phyloP scores from a whole-genome alignment of 2,113 vertebrate genomes.

The Larimichthys polyactis region DNA sequence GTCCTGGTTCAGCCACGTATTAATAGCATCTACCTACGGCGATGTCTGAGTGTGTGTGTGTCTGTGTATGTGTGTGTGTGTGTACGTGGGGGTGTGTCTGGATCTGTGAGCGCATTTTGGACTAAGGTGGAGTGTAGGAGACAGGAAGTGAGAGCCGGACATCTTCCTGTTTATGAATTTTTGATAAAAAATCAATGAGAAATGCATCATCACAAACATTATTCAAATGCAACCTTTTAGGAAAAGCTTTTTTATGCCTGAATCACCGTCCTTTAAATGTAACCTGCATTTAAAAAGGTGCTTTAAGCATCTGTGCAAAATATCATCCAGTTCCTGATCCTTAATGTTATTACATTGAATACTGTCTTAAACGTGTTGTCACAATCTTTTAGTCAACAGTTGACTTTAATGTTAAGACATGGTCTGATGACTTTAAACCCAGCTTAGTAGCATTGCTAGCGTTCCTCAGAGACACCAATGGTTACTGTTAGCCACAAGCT shows the following conservation, averaged over 20 bases:
- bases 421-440: neutral
- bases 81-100: slow-evolving; percentile 8
- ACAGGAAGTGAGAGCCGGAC: neutral
- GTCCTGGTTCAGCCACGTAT: slow-evolving; percentile 81
- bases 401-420: neutral
- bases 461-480: slow-evolving; percentile 7
- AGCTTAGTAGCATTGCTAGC: neutral
- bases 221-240: neutral
- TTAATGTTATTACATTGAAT: neutral
- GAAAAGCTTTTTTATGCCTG: neutral
- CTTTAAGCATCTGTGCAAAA: neutral
- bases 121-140: slow-evolving; percentile 11
- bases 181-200: neutral
- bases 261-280: neutral
- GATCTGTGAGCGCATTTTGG: neutral
- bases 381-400: neutral
- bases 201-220: neutral
- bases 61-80: slow-evolving; percentile 1
- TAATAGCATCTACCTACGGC: slow-evolving; percentile 73
- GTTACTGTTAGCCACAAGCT: slow-evolving; percentile 22
- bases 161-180: neutral
- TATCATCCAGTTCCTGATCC: neutral
- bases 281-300: neutral
- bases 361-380: neutral
- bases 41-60: slow-evolving; percentile 41